A percentile compares a stretch with the other conserved stretches of the same genome.
Evolutionary conservation across 2,888 invertebrate species (phyloP).

Genomic region (Stenichneumon culpator): DNA sequence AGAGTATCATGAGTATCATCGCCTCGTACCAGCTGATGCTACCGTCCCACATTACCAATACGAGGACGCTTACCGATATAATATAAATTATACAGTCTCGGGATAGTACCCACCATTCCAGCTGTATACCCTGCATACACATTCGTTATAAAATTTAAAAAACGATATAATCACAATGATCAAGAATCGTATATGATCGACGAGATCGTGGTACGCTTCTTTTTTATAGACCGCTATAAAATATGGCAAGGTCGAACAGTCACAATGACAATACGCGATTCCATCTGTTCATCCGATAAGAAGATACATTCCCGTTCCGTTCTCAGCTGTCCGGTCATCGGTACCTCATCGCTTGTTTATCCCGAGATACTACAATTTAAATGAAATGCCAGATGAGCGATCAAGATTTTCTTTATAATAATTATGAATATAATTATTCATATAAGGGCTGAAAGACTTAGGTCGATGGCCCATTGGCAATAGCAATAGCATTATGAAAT

Average conservation of each 20-base stretch:
- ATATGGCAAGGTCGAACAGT: slow-evolving; percentile 19
- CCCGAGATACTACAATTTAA: neutral
- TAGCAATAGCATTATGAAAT: too few species aligned
- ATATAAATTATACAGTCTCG: slow-evolving; percentile 93
- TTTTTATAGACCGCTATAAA: neutral
- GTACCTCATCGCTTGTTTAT: slow-evolving; percentile 10
- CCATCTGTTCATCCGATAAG: neutral
- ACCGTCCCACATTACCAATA: slow-evolving; percentile 92
- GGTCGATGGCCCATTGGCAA: too few species aligned
- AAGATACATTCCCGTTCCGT: neutral
- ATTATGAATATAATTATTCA: too few species aligned
- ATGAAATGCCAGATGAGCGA: neutral
- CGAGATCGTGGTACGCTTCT: neutral
- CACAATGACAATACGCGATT: neutral
- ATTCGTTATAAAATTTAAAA: slow-evolving; percentile 11
- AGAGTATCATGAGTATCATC: slow-evolving; percentile 90
- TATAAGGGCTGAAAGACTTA: too few species aligned
- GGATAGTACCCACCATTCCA: slow-evolving; percentile 93
- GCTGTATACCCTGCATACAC: slow-evolving; percentile 88
- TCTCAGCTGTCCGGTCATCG: neutral
- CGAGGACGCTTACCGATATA: slow-evolving; percentile 90
- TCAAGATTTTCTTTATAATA: neutral
- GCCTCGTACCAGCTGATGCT: slow-evolving; percentile 93
- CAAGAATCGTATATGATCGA: neutral
- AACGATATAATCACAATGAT: neutral